A percentile compares a stretch with the other conserved stretches of the same genome.
phyloP scores from a whole-genome alignment of 1,140 invertebrate species.

The Thereuonema tuberculata region DNA sequence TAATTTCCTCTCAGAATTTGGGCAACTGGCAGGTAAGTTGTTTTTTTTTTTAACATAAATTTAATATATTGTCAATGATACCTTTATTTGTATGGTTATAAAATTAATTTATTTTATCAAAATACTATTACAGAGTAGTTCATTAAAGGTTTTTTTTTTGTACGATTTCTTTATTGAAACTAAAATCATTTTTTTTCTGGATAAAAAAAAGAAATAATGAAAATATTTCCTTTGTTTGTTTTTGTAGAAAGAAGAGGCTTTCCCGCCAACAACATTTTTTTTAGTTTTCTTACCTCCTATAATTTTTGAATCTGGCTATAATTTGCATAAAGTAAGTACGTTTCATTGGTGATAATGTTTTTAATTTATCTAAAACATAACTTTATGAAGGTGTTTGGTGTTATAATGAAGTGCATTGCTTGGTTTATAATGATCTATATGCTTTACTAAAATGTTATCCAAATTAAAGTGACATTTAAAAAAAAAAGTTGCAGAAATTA shows the following conservation, averaged over 20 bases:
- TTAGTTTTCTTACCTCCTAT: conserved; percentile 93
- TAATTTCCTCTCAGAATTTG: conserved; percentile 71
- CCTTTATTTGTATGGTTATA: no score
- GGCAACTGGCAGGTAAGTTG: conserved; percentile 61
- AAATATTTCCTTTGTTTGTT: conserved; percentile 17
- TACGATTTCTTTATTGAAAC: no score
- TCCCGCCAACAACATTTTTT: conserved; percentile 94
- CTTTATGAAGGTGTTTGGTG: background rate
- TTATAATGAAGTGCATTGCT: background rate
- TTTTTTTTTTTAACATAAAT: conserved; percentile 13
- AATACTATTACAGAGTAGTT: no score
- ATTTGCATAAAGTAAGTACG: conserved; percentile 70
- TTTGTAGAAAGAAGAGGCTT: conserved; percentile 91
- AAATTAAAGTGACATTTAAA: no score
- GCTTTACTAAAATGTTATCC: no score
- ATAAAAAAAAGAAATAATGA: background rate
- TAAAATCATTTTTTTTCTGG: no score
- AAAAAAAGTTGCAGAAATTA: no score
- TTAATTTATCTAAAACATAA: background rate
- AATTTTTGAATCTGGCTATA: conserved; percentile 97
- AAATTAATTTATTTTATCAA: no score
- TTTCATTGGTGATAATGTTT: background rate
- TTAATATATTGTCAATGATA: no score
- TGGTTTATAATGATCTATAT: no score
- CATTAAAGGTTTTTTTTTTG: background rate